Evolutionary conservation across 2,797 vertebrate genomes (phyloP).

Genomic region (Sebastiscus albofasciatus): DNA sequence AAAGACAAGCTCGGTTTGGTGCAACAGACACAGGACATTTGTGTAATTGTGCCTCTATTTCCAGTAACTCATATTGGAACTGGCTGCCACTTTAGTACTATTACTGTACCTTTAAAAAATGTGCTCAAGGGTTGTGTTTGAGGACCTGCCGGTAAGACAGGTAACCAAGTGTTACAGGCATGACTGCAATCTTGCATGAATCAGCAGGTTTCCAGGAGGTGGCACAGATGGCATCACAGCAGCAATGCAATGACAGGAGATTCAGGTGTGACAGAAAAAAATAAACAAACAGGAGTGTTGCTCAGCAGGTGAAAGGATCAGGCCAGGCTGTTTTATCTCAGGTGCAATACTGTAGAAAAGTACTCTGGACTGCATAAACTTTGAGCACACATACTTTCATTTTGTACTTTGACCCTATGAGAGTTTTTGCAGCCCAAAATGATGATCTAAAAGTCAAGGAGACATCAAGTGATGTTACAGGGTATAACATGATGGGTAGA

Average conservation of each 20-base stretch:
- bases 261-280: not conserved
- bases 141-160: not conserved
- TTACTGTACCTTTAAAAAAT: not conserved
- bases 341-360: not conserved
- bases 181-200: not conserved
- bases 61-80: not conserved
- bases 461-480: not conserved
- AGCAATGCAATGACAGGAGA: not conserved
- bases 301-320: not conserved
- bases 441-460: not conserved
- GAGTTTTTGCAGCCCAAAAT: not conserved
- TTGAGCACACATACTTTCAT: not conserved
- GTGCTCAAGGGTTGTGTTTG: not conserved
- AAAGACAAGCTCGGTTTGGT: not conserved
- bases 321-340: not conserved
- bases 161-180: not conserved
- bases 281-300: not conserved
- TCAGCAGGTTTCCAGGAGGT: not conserved
- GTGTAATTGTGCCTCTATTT: not conserved
- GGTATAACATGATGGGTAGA: not conserved
- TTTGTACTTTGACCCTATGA: not conserved
- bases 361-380: not conserved
- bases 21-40: not conserved
- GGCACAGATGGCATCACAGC: slow-evolving; percentile 37
- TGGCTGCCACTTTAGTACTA: too few relatives aligned